These are phyloP conservation scores for Limanda limanda DNA, from an alignment of 2,113 vertebrate species.

Conservation along the genomic window DNA sequence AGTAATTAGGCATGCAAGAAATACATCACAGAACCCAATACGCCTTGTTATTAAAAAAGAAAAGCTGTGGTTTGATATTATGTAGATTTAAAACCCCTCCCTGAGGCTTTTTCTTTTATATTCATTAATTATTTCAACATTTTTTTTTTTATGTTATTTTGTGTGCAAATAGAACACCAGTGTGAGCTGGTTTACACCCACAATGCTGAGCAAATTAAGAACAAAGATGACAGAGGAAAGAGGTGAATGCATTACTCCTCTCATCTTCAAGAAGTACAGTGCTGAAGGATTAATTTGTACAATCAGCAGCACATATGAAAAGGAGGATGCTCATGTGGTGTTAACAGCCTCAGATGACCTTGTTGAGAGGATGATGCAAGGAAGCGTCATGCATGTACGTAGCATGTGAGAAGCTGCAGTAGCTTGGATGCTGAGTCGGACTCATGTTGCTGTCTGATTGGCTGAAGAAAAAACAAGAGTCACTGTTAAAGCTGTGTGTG, in stretches of 20 bases:
- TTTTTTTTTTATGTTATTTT: constrained; percentile 61
- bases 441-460: constrained; percentile 2
- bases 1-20: constrained; percentile 82
- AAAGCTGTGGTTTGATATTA: constrained; percentile 80
- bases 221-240: constrained; percentile 69
- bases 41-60: constrained; percentile 78
- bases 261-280: constrained; percentile 56
- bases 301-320: constrained; percentile 56
- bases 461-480: constrained; percentile 20
- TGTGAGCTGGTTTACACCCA: constrained; percentile 61
- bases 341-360: constrained; percentile 41
- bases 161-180: constrained; percentile 67
- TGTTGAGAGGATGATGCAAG: constrained; percentile 16
- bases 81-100: constrained; percentile 81
- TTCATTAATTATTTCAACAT: constrained; percentile 75
- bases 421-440: constrained; percentile 25
- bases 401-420: constrained; percentile 18
- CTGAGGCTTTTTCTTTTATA: constrained; percentile 67
- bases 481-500: constrained; percentile 9
- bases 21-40: constrained; percentile 80
- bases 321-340: constrained; percentile 23
- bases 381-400: constrained; percentile 27
- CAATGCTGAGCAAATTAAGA: constrained; percentile 74
- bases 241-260: constrained; percentile 58
- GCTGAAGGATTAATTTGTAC: constrained; percentile 73